Base-by-base conservation (phyloP, 2,888 invertebrate species). In the Ephialtes manifestator region DNA sequence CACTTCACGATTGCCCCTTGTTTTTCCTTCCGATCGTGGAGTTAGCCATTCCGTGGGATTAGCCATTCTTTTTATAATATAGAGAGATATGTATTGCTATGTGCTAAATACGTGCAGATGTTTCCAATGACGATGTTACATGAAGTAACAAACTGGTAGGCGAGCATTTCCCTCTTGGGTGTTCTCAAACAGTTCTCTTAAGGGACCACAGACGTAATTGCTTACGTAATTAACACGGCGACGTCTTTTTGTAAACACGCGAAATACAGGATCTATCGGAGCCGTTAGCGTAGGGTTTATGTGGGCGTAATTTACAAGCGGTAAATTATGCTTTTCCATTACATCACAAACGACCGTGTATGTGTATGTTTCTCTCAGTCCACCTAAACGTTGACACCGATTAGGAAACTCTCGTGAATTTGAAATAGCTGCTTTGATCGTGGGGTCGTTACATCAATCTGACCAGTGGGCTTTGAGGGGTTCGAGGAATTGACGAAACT, bases 201-300 rank as follows among this genome's bases (percentile, higher is more conserved):
- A 39, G 39, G n/a, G 18, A 35, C 0, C 10, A n/a, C 5, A n/a
- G 8, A n/a, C 63, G 31, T 8, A 31, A 35, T 10, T 7, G 8
- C 63, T 11, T 4, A 35, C 18, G 13, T 11, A 39, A n/a, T 20
- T 43, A 65, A 65, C 20, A 35, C 18, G 63, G 39, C 18, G 3
- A 63, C 35, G 35, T 65, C 39, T 8, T 18, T 65, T 39, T 65
- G 63, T 65, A 65, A 65, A 65, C 39, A 65, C 39, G 63, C 8
- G 63, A 65, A 60, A 60, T 18, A 31, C 8, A 35, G n/a, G 0
- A n/a, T 58, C 8, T 15, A 58, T 58, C 58, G 10, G 4, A 31
- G 15, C 58, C 58, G 13, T 58, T 60, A 28, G 31, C 13, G n/a
- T 31, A 10, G 31, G 28, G 31, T 24, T 4, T 31, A 60, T 31